Base-by-base conservation (phyloP, 1,140 invertebrate species). In the Chelonus insularis region DNA sequence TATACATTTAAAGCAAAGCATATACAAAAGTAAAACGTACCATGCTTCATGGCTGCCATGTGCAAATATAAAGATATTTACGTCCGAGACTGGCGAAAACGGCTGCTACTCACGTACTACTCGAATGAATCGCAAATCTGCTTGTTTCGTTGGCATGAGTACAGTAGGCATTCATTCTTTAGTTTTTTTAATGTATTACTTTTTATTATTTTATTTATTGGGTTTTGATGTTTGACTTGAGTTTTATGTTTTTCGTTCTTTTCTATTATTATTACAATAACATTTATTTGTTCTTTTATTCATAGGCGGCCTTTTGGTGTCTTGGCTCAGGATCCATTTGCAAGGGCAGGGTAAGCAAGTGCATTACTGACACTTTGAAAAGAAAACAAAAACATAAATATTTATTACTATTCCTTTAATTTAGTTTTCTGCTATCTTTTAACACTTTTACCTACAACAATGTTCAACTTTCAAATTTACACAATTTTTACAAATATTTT, bases 21-120 rank as follows among this genome's bases (percentile, higher is more conserved):
- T 36, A 61, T 68, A 69, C 63, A 64, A 71, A 58, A 68, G 62
- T 68, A 74, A 74, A 77, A 79, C 79, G 70, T 82, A 83, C 79
- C 79, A 78, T 83, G 80, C 77, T 81, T 80, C 81, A 83, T 83
- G 72, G 80, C 81, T 80, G 80, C 80, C 80, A 82, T 82, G 79
- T 80, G 79, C 78, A 77, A 78, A 74, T 76, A 75, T 68, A 74
- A 68, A 63, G 68, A 68, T 73, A 64, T 74, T 68, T 73, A 78
- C 64, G 72, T 74, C 73, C 73, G 62, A 74, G 64, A 73, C 66
- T 70, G 68, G 70, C 66, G 72, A 71, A 73, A 74, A n/a, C 58
- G 63, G 73, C 70, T 70, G 72, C 70, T 75, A 75, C 73, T 78
- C 77, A 76, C 73, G 68, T 76, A 72, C 75, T 75, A 79, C 72